A percentile compares a stretch with the other conserved stretches of the same genome.
Conservation (phyloP, 2,113 vertebrate species). For the Pyxicephalus adspersus region DNA sequence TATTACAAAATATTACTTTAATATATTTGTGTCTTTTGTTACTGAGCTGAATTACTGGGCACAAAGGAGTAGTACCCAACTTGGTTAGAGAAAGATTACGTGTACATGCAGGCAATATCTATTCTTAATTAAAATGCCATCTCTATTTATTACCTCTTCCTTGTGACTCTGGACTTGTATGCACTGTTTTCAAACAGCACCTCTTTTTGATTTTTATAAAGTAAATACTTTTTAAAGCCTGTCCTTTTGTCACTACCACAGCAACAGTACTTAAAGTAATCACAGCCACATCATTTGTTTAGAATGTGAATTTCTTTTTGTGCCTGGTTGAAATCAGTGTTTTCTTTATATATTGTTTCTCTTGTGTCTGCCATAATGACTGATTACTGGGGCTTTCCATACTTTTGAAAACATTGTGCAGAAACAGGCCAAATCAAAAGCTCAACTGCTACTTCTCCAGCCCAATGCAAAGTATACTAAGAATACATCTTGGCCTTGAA, state of each 20-base stretch:
- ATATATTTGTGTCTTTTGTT: too few relatives aligned
- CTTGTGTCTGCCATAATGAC: conserved; percentile 34
- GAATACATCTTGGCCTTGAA: neutral
- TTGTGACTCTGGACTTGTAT: neutral
- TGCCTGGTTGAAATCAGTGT: conserved; percentile 14
- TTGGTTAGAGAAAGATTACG: neutral
- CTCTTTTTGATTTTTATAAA: conserved; percentile 17
- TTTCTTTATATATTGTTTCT: conserved; percentile 39
- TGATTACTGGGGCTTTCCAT: conserved; percentile 28
- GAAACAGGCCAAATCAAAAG: neutral
- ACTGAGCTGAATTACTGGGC: too few relatives aligned
- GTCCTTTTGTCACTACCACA: conserved; percentile 1
- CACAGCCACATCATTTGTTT: conserved; percentile 39
- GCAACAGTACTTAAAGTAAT: conserved; percentile 25
- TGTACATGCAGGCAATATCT: neutral
- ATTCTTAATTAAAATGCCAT: conserved; percentile 2
- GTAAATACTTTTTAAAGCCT: conserved; percentile 36
- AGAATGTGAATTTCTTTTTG: conserved; percentile 34
- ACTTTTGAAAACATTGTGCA: conserved; percentile 11
- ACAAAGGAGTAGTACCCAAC: too few relatives aligned
- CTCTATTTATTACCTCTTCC: neutral
- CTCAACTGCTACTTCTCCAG: neutral
- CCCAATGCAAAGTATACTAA: neutral
- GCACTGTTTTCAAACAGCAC: conserved; percentile 28
- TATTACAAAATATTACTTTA: too few relatives aligned